These are phyloP conservation scores for Oostethus manadensis DNA, from an alignment of 2,113 vertebrate genomes.

Conservation along the genomic window DNA sequence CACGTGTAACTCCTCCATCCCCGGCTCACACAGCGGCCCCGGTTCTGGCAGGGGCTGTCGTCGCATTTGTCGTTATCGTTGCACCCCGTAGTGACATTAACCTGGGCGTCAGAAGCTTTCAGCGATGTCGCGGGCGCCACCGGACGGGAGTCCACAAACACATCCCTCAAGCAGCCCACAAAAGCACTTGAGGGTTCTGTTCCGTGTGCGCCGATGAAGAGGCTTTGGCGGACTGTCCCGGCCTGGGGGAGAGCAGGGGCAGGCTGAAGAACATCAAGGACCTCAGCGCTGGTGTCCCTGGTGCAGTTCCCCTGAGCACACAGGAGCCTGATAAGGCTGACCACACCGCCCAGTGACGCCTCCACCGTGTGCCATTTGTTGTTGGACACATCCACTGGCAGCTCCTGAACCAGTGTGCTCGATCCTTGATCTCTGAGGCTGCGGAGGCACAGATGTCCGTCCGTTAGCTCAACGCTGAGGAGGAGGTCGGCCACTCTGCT, in stretches of 20 bases:
- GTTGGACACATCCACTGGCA: conserved; percentile 72
- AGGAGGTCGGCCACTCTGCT: conserved; percentile 62
- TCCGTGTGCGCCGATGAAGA: conserved; percentile 73
- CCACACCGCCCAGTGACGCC: conserved; percentile 67
- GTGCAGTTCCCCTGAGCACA: conserved; percentile 68
- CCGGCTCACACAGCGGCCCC: conserved; percentile 79
- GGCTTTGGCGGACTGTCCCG: conserved; percentile 46
- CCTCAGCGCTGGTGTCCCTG: conserved; percentile 30
- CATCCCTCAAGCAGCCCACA: conserved; percentile 86
- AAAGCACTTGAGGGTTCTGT: conserved; percentile 66
- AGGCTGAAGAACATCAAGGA: conserved; percentile 32
- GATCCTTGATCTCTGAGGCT: conserved; percentile 58
- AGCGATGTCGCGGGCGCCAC: conserved; percentile 62
- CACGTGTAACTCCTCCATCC: conserved; percentile 81
- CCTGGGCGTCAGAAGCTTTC: conserved; percentile 39
- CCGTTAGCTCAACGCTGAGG: conserved; percentile 72
- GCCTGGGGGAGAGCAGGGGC: conserved; percentile 51
- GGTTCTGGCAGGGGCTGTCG: conserved; percentile 78
- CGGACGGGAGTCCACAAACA: conserved; percentile 71
- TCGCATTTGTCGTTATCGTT: conserved; percentile 77
- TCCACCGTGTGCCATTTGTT: conserved; percentile 81
- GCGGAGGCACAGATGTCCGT: conserved; percentile 69
- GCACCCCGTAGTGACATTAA: conserved; percentile 79
- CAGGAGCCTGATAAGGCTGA: conserved; percentile 72
- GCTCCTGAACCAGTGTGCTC: conserved; percentile 59